These are phyloP conservation scores for Drosophila chauvacae DNA, from an alignment of 1,140 invertebrate species.

Conservation along the genomic window DNA sequence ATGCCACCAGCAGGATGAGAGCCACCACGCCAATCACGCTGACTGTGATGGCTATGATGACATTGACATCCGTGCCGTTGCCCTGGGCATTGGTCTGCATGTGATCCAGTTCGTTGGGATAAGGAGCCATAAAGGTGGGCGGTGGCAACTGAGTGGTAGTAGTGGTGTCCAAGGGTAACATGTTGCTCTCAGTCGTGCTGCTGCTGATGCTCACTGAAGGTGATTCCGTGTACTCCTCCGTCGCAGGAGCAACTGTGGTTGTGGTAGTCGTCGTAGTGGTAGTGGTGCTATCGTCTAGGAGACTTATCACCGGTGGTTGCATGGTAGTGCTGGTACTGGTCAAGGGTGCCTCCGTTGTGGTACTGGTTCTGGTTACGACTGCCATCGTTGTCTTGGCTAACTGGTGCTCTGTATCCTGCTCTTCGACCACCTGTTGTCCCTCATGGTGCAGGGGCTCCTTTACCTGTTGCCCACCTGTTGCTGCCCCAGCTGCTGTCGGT, in stretches of 20 bases:
- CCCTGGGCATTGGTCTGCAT: slow-evolving; percentile 56
- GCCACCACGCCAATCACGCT: slow-evolving; percentile 86
- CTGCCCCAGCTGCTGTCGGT: slow-evolving; percentile 14
- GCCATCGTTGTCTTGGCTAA: slow-evolving; percentile 56
- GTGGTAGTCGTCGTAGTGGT: slow-evolving; percentile 38
- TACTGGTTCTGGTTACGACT: slow-evolving; percentile 24
- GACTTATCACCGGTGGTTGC: slow-evolving; percentile 59
- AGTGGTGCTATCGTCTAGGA: slow-evolving; percentile 64
- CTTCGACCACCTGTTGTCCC: slow-evolving; percentile 41
- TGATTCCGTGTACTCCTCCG: slow-evolving; percentile 9
- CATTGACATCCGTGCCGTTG: slow-evolving; percentile 81
- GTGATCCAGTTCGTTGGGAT: slow-evolving; percentile 56
- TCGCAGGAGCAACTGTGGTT: slow-evolving; percentile 12
- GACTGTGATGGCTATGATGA: slow-evolving; percentile 86
- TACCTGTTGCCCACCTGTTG: slow-evolving; percentile 43
- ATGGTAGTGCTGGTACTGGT: slow-evolving; percentile 34
- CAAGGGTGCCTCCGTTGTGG: slow-evolving; percentile 13
- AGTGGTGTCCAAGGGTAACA: slow-evolving; percentile 26
- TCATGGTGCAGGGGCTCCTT: slow-evolving; percentile 22
- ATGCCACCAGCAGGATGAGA: slow-evolving; percentile 87
- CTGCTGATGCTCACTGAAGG: slow-evolving; percentile 12
- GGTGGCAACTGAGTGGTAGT: slow-evolving; percentile 21
- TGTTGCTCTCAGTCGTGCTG: slow-evolving; percentile 27
- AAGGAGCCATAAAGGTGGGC: slow-evolving; percentile 16
- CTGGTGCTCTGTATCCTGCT: slow-evolving; percentile 36